Base-by-base conservation (phyloP, 2,113 vertebrate species). In the Rhadina sibilatrix region DNA sequence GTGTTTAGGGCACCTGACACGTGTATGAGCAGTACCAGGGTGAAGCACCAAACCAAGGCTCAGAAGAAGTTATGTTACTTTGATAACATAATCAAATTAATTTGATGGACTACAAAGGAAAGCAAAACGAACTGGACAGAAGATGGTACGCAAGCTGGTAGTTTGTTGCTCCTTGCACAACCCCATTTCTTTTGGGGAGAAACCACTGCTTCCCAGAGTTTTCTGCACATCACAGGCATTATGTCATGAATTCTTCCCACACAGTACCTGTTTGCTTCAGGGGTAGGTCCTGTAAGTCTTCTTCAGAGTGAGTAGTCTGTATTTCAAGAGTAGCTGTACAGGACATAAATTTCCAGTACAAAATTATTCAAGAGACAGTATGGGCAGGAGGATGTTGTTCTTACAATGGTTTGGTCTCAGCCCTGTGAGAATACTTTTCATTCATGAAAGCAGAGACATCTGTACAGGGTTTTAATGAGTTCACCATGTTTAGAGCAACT, bases 401-500 rank as follows among this genome's bases (percentile, higher is more conserved):
- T 77, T 83, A 44, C 40, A 25, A 24, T 92, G 76, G 46, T 83
- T 91, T 76, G 25, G 21, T 74, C n/a, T 80, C 63, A 61, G 54
- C 12, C n/a, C 33, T 44, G 12, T 85, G 60, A 70, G 54, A 95
- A 50, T 84, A 77, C 69, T 91, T 91, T 91, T 49, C 54, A 24
- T 69, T 80, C 63, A 74, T 40, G 42, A 88, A 95, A 95, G 72
- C 66, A 78, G 61, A 93, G 35, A 59, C 50, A 63, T 92, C 76
- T 1, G 5, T 87, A 12, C 15, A 37, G 19, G 22, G 37, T 83
- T 75, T 91, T 27, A 86, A 5, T 54, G 60, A 93, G 75, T 70
- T 93, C 46, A 74, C 11, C 2, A 1, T 30, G 20, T 63, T 88
- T 37, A 35, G 50, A 56, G 30, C 23, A 56, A 74, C 46, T 90